phyloP scores from a whole-genome alignment of 1,140 invertebrate genomes.

The Agrilus planipennis region DNA sequence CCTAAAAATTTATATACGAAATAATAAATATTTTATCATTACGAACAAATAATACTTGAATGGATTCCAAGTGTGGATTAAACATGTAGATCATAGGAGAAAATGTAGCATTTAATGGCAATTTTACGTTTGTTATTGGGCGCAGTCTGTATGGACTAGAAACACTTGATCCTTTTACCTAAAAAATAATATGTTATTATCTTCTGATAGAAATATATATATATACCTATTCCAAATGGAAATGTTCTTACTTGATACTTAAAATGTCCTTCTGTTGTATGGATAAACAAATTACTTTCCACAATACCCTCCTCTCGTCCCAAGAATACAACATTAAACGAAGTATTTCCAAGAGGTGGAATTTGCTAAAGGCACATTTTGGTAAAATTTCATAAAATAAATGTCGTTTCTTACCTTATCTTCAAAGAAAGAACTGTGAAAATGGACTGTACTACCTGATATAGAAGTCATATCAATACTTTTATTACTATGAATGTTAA shows the following conservation, averaged over 20 bases:
- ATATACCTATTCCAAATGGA: constrained; percentile 5
- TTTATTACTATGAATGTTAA: constrained; percentile 58
- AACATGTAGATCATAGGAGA: constrained; percentile 83
- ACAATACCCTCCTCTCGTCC: constrained; percentile 80
- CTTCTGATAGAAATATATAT: neutral
- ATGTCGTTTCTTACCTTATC: constrained; percentile 53
- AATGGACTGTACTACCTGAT: constrained; percentile 75
- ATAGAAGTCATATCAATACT: constrained; percentile 77
- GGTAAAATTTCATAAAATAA: constrained; percentile 8
- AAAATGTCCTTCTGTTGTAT: constrained; percentile 80
- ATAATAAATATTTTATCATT: neutral
- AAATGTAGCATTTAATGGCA: constrained; percentile 87
- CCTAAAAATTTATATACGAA: constrained; percentile 37
- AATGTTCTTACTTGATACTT: constrained; percentile 55
- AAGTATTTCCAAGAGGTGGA: constrained; percentile 80
- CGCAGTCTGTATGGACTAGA: constrained; percentile 79
- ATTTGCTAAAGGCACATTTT: constrained; percentile 49
- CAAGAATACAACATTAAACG: constrained; percentile 91
- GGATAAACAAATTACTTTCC: constrained; percentile 81
- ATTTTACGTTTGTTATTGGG: constrained; percentile 76
- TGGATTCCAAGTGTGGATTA: constrained; percentile 77
- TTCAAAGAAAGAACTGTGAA: constrained; percentile 87
- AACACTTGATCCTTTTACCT: constrained; percentile 71
- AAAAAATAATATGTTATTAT: constrained; percentile 23
- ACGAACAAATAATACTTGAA: constrained; percentile 54